These are phyloP conservation scores for Heliconius ismenius DNA, from an alignment of 2,888 invertebrate genomes.

Conservation along the genomic window DNA sequence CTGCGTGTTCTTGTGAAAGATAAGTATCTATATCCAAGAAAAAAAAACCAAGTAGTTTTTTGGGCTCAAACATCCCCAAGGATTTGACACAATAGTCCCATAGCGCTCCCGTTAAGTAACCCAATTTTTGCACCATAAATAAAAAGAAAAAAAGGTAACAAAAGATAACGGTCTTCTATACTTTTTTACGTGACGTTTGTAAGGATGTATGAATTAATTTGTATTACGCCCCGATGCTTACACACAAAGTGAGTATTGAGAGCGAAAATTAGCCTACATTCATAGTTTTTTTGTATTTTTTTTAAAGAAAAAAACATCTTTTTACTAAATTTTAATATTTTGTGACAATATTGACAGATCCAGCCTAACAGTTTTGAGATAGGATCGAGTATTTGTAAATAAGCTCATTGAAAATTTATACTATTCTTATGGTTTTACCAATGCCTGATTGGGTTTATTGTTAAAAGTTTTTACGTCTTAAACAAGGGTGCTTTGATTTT, in stretches of 20 bases:
- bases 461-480: slow-evolving; percentile 64
- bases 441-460: slow-evolving; percentile 75
- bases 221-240: slow-evolving; percentile 78
- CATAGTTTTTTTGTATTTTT: slow-evolving; percentile 53
- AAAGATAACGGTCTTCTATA: slow-evolving; percentile 73
- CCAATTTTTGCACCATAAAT: slow-evolving; percentile 81
- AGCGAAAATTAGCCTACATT: slow-evolving; percentile 80
- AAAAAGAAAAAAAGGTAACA: slow-evolving; percentile 63
- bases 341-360: slow-evolving; percentile 80
- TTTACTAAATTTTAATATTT: slow-evolving; percentile 63
- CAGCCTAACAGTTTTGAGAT: slow-evolving; percentile 61
- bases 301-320: slow-evolving; percentile 44
- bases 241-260: slow-evolving; percentile 75
- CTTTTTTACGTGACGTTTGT: slow-evolving; percentile 52
- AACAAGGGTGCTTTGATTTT: slow-evolving; percentile 62
- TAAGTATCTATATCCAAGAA: slow-evolving; percentile 46
- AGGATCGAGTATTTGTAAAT: slow-evolving; percentile 75
- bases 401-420: slow-evolving; percentile 79
- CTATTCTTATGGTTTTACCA: slow-evolving; percentile 62
- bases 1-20: slow-evolving; percentile 47
- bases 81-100: slow-evolving; percentile 62
- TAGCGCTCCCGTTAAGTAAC: slow-evolving; percentile 80
- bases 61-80: slow-evolving; percentile 53
- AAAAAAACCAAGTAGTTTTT: slow-evolving; percentile 46
- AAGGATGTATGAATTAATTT: slow-evolving; percentile 75